Evolutionary conservation across 2,113 vertebrate species (phyloP).

Genomic region (Cervus canadensis): DNA sequence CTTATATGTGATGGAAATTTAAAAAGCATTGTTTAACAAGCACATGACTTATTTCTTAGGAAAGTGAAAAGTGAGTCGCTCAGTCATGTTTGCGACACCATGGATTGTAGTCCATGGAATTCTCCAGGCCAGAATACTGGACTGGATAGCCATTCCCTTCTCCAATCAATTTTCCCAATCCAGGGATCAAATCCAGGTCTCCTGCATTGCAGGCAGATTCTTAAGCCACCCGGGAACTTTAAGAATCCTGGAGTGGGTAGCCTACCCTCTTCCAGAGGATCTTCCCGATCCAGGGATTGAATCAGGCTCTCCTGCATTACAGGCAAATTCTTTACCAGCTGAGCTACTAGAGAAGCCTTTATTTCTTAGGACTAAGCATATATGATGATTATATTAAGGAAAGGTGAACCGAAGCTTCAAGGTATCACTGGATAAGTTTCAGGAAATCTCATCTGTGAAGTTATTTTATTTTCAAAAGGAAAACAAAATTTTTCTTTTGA

Average conservation of each 20-base stretch:
- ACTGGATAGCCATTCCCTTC: not conserved
- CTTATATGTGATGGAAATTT: not conserved
- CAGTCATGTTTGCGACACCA: not conserved
- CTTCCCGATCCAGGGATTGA: not conserved
- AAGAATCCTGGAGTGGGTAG: not conserved
- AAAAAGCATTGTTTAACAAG: not conserved
- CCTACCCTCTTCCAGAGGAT: not conserved
- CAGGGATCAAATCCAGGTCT: not conserved
- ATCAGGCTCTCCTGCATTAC: not conserved
- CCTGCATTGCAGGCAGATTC: not conserved
- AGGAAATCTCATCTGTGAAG: not conserved
- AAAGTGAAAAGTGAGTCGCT: not conserved
- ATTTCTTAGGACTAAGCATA: not conserved
- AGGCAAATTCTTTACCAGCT: not conserved
- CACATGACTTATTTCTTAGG: not conserved
- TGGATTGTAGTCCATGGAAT: not conserved
- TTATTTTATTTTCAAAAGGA: constrained; percentile 28
- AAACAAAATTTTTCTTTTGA: not conserved
- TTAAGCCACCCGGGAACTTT: not conserved
- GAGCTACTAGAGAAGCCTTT: not conserved
- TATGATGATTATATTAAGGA: not conserved
- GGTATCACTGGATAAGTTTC: not conserved
- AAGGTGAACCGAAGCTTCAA: not conserved
- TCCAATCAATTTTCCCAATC: not conserved
- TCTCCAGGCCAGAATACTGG: not conserved